Base-by-base conservation (phyloP, 2,113 vertebrate species). In the Ardeotis arabs region DNA sequence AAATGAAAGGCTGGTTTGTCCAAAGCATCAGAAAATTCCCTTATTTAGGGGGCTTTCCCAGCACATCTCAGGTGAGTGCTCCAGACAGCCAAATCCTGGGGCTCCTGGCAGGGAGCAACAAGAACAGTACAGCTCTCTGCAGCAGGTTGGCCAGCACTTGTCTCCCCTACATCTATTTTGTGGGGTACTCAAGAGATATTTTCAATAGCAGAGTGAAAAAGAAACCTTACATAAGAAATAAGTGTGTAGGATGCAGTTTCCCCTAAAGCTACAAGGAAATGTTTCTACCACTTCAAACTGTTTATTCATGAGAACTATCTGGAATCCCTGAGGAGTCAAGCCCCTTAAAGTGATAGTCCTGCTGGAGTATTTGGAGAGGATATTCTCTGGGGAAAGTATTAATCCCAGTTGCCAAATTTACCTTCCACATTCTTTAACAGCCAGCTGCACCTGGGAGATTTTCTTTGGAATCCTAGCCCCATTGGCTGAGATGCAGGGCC, bases 211-310 rank as follows among this genome's bases (percentile, higher is more conserved):
- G 62, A 89, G 12, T 33, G 27, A 90, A 39, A 62, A 94, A 89
- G 72, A 96, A 84, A n/a, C 11, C 49, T 37, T 68, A 69, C 69
- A 27, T 89, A 90, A 87, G 76, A 95, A 96, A 4, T 59, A 74
- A 75, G 29, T 37, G 37, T 49, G 74, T 82, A 89, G 87, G 77
- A 84, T 53, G 66, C 53, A 87, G 33, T 53, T 94, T 82, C 59
- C 59, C 47, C 77, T 86, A 84, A 78, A 93, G 75, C 60, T 75
- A 87, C 39, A 75, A 82, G 58, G 66, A 82, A 84, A 64, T 27
- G 27, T 52, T 95, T 75, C 79, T 84, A 64, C 58, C 50, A 55
- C 55, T 91, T 28, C 37, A 52, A 95, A 75, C 39, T 70, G 10
- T 21, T 79, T 90, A 10, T 52, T 90, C 25, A 33, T 33, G 35